These are phyloP conservation scores for Polymixis lichenea DNA, from an alignment of 2,888 invertebrate genomes.

Conservation along the genomic window DNA sequence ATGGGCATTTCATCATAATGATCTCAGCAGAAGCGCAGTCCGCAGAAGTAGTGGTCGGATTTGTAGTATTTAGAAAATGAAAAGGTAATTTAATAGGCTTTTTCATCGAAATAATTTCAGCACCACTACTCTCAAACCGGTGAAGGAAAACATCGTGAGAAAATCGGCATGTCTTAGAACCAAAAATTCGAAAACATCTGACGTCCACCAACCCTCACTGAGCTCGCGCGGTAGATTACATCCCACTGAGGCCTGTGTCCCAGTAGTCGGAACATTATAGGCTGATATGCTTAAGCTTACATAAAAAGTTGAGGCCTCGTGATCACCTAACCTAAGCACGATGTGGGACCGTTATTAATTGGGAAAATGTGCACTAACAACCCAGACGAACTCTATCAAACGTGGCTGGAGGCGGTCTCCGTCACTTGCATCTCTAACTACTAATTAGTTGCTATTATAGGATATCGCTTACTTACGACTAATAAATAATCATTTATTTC, in stretches of 20 bases:
- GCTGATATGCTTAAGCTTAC: too few relatives aligned
- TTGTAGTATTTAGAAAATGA: not conserved
- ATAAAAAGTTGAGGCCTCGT: not conserved
- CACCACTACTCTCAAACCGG: too few relatives aligned
- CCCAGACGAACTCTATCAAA: not conserved
- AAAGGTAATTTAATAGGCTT: too few relatives aligned
- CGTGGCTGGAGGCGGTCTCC: not conserved
- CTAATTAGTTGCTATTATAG: not conserved
- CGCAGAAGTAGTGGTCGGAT: not conserved
- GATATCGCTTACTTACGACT: slow-evolving; percentile 2
- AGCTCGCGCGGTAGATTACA: too few relatives aligned
- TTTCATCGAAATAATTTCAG: too few relatives aligned
- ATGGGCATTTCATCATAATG: not conserved
- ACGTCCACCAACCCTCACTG: too few relatives aligned
- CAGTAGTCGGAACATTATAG: too few relatives aligned
- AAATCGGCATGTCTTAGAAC: too few relatives aligned
- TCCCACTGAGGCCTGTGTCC: too few relatives aligned
- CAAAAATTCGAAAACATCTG: too few relatives aligned
- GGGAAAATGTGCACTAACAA: not conserved
- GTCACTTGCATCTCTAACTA: not conserved
- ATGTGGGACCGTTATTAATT: not conserved
- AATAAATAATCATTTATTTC: slow-evolving; percentile 19
- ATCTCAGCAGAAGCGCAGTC: not conserved
- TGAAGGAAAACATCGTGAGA: too few relatives aligned
- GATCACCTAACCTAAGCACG: not conserved